Evolutionary conservation across 35 echinoderm and acorn worm genomes (phyloP).

Genomic region (Acanthaster planci): DNA sequence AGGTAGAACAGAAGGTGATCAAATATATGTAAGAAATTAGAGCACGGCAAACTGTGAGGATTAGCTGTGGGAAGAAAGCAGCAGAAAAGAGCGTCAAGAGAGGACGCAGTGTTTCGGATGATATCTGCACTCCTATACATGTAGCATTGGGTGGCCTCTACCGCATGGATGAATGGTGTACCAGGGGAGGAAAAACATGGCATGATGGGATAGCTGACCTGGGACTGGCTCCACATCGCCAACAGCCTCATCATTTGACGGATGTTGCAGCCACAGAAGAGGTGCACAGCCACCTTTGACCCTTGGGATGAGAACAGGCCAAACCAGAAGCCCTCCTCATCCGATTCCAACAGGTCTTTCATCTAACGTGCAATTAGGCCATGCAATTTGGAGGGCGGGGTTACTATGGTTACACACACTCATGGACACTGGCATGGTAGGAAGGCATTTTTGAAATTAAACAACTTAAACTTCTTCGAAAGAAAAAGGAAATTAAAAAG

Average conservation of each 20-base stretch:
- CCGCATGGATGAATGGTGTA: neutral
- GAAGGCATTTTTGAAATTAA: too few species aligned
- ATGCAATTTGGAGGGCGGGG: slow-evolving; percentile 7
- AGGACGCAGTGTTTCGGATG: neutral
- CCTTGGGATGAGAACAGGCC: slow-evolving; percentile 11
- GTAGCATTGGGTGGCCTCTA: neutral
- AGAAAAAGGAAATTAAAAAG: too few species aligned
- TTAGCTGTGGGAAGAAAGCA: neutral
- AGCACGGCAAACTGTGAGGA: slow-evolving; percentile 6
- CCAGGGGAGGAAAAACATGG: neutral
- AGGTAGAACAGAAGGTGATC: too few species aligned
- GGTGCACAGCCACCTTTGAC: slow-evolving; percentile 14
- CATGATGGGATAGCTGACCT: slow-evolving; percentile 25
- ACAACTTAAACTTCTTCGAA: too few species aligned
- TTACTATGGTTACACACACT: neutral
- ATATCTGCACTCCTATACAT: neutral
- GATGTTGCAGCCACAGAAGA: slow-evolving; percentile 25
- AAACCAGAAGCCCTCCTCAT: slow-evolving; percentile 21
- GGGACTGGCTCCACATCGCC: neutral
- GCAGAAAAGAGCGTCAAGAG: neutral
- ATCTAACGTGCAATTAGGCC: slow-evolving; percentile 20
- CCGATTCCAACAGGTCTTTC: slow-evolving; percentile 8
- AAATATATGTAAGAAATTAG: neutral
- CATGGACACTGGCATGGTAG: neutral
- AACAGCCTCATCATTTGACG: neutral